Base-by-base conservation (phyloP, 2,113 vertebrate genomes). In the Mohoua ochrocephala region DNA sequence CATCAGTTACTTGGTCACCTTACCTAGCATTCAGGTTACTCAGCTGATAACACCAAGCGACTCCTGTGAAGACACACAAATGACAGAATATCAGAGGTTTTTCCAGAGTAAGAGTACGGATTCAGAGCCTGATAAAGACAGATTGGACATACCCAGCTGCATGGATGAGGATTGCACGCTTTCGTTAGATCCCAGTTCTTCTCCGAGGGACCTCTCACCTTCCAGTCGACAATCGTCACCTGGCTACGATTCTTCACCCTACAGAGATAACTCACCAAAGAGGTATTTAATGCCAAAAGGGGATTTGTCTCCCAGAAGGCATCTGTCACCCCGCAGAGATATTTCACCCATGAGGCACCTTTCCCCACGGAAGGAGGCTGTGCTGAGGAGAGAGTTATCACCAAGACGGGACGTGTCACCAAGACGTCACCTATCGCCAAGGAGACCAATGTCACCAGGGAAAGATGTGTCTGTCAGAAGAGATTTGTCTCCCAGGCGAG, bases 1-100 rank as follows among this genome's bases (percentile, higher is more conserved):
- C 89, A 99, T 99, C 67, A 99, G 99, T 93, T 99, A 99, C 96
- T 98, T 99, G 96, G 98, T 99, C 87, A 99, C 99, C 35, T 98
- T 99, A 94, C 99, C 99, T 22, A 99, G 99, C 87, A 99, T 99
- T 98, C 99, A 99, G 97, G 99, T 99, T 89, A 99, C 99, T 27
- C 98, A 98, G 31, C 99, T 99, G 77, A 96, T 98, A 97, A 98
- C 98, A 41, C 97, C 98, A 85, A 97, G 97, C 6, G 98, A 98
- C 87, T 98, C 97, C 19, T 97, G 97, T 63, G 98, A 98, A 87
- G 99, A 98, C 71, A 97, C 97, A 14, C 97, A 98, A 82, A 98
- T 98, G 98, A 97, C 97, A 79, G 98, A 99, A 71, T 98, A 99
- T 93, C 99, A 98, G 95, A 98, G 98, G 83, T 97, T 98, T 84